These are phyloP conservation scores for Pseudomyrmex pallidus DNA, from an alignment of 1,140 invertebrate genomes.

Conservation along the genomic window DNA sequence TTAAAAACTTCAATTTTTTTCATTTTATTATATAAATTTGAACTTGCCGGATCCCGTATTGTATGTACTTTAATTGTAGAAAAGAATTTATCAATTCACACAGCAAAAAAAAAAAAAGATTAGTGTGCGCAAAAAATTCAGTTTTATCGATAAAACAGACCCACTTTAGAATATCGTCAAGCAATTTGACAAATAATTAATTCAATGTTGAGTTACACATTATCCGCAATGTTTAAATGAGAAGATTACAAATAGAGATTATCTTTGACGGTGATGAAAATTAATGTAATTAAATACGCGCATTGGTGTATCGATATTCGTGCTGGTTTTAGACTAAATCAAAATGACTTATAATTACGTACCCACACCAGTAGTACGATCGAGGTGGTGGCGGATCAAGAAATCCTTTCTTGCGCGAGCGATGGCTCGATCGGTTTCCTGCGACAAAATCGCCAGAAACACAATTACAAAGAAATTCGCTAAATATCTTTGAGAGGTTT, in stretches of 20 bases:
- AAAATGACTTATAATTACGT: conserved; percentile 71
- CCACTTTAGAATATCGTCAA: no score
- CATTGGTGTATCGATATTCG: background rate
- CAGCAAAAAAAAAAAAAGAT: no score
- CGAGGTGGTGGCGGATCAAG: conserved; percentile 89
- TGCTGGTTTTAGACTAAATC: conserved; percentile 12
- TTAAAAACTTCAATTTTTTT: no score
- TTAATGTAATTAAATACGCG: background rate
- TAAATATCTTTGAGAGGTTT: background rate
- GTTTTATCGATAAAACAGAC: no score
- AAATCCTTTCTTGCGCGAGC: conserved; percentile 85
- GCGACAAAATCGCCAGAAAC: conserved; percentile 24
- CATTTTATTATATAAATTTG: no score
- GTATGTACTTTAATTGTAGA: no score
- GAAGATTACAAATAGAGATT: background rate
- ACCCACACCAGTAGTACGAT: conserved; percentile 89
- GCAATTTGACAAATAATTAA: no score
- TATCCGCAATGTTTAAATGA: background rate
- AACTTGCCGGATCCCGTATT: no score
- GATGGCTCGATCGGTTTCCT: conserved; percentile 85
- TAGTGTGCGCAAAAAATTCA: no score
- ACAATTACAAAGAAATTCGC: background rate
- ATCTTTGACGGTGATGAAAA: background rate
- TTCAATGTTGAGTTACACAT: background rate
- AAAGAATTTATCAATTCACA: no score